Conservation (phyloP, 2,888 invertebrate genomes). For the Pristionchus arcanus region DNA sequence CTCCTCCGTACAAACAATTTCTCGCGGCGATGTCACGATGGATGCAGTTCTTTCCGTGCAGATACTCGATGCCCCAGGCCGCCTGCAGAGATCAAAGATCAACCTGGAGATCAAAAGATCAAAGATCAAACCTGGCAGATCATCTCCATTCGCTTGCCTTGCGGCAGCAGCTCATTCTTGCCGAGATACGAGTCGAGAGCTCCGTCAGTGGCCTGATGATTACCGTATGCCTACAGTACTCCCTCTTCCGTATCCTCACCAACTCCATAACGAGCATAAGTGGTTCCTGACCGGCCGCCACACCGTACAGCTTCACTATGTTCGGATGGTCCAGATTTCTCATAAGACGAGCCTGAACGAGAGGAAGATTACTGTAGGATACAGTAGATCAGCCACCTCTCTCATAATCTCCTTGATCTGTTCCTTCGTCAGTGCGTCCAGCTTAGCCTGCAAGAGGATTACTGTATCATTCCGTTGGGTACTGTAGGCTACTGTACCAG, state of each 20-base stretch:
- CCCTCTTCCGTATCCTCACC: conserved; percentile 48
- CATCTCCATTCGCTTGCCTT: conserved; percentile 52
- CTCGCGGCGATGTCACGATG: conserved; percentile 67
- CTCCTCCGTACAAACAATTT: conserved; percentile 63
- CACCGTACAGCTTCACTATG: conserved; percentile 51
- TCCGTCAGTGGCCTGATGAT: conserved; percentile 46
- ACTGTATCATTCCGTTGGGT: neutral
- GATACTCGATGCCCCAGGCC: conserved; percentile 68
- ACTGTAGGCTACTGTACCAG: conserved; percentile 9
- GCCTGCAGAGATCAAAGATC: conserved; percentile 57
- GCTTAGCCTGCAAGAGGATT: conserved; percentile 2
- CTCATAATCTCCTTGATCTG: conserved; percentile 56
- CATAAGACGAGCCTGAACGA: conserved; percentile 51
- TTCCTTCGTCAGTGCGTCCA: conserved; percentile 53
- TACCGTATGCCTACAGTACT: neutral
- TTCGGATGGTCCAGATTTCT: conserved; percentile 45
- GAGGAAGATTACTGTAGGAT: neutral
- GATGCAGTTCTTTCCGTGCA: conserved; percentile 62
- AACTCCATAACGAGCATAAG: conserved; percentile 55
- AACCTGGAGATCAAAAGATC: neutral
- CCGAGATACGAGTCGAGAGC: conserved; percentile 50
- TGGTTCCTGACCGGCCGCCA: conserved; percentile 53
- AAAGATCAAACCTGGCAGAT: conserved; percentile 34
- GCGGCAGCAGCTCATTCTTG: conserved; percentile 43
- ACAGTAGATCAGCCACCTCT: neutral